Conservation (phyloP, 2,113 vertebrate species). For the Macaca fascicularis region DNA sequence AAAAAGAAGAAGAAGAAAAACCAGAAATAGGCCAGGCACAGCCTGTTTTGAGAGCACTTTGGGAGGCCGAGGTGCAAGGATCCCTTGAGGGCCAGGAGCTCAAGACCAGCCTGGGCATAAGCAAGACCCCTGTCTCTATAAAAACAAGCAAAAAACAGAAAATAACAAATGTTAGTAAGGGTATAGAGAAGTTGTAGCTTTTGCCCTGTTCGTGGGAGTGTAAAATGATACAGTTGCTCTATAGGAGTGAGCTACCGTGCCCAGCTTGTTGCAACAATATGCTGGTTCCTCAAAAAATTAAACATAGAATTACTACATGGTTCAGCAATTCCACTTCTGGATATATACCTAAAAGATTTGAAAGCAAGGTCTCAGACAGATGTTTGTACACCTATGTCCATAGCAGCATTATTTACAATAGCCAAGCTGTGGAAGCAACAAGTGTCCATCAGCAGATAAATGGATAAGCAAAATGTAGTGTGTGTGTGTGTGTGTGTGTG, state of each 20-base stretch:
- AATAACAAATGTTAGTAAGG: background rate
- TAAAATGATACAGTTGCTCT: background rate
- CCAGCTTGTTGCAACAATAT: background rate
- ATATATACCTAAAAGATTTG: background rate
- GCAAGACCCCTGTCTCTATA: too few relatives aligned
- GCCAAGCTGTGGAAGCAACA: background rate
- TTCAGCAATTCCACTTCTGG: background rate
- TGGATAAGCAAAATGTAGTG: background rate
- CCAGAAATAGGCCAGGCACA: too few relatives aligned
- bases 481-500: too few relatives aligned
- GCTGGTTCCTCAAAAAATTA: background rate
- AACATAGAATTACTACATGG: background rate
- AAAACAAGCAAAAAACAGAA: background rate
- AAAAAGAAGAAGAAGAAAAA: background rate
- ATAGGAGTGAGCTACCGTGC: too few relatives aligned
- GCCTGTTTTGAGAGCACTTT: background rate
- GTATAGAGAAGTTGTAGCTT: background rate
- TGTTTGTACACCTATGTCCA: background rate
- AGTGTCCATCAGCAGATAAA: background rate
- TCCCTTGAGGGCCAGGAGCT: too few relatives aligned
- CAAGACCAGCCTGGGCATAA: too few relatives aligned
- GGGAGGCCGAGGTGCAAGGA: background rate
- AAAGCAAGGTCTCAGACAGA: background rate
- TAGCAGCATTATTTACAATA: background rate
- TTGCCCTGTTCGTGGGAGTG: background rate